phyloP scores from a whole-genome alignment of 2,888 invertebrate genomes.

The Erebia palarica region DNA sequence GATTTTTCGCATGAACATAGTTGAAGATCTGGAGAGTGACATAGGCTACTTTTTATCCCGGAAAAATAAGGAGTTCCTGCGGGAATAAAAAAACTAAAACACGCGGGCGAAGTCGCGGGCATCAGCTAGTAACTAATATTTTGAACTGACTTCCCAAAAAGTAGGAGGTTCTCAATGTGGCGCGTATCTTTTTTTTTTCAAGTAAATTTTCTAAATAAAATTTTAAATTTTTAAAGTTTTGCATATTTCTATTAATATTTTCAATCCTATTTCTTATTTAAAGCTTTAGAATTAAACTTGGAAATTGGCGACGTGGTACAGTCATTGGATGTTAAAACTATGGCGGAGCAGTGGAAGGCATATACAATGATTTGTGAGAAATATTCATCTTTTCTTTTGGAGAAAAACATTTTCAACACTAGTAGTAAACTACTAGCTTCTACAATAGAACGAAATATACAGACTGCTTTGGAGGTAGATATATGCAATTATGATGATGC shows the following conservation, averaged over 20 bases:
- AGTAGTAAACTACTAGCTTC: slow-evolving; percentile 55
- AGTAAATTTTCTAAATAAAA: too few species aligned
- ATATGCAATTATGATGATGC: background rate
- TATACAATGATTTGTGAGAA: slow-evolving; percentile 73
- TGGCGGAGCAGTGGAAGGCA: slow-evolving; percentile 82
- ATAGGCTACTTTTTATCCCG: too few species aligned
- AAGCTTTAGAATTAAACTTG: slow-evolving; percentile 74
- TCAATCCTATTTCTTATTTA: background rate
- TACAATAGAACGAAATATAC: slow-evolving; percentile 58
- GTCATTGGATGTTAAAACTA: slow-evolving; percentile 76
- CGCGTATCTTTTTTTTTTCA: too few species aligned
- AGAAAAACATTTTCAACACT: slow-evolving; percentile 56
- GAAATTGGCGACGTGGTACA: slow-evolving; percentile 74
- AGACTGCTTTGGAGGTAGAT: slow-evolving; percentile 58
- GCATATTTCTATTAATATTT: slow-evolving; percentile 19
- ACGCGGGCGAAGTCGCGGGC: too few species aligned
- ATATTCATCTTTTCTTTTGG: slow-evolving; percentile 59
- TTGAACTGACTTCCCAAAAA: too few species aligned
- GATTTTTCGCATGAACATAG: too few species aligned
- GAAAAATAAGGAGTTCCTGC: too few species aligned
- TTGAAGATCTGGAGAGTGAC: too few species aligned
- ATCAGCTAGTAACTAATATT: too few species aligned
- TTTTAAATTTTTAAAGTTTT: too few species aligned
- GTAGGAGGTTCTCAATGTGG: too few species aligned
- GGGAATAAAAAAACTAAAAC: too few species aligned